A percentile compares a stretch with the other conserved stretches of the same genome.
These are phyloP conservation scores for Colletes gigas DNA, from an alignment of 1,140 invertebrate genomes.

Conservation along the genomic window DNA sequence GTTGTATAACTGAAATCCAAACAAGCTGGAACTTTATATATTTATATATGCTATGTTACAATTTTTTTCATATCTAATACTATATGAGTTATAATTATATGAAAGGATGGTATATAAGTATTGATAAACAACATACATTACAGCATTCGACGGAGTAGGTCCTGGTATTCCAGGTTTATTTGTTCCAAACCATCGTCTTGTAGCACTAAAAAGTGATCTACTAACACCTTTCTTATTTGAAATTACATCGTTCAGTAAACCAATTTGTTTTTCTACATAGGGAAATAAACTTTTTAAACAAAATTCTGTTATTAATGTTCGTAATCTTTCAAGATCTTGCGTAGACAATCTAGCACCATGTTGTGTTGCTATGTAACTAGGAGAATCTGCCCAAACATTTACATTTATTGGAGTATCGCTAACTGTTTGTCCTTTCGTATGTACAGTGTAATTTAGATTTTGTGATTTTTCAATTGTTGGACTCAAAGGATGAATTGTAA, in stretches of 20 bases:
- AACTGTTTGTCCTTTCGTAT: slow-evolving; percentile 68
- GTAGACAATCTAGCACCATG: slow-evolving; percentile 90
- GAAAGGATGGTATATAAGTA: not conserved
- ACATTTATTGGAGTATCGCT: slow-evolving; percentile 83
- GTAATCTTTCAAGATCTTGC: slow-evolving; percentile 92
- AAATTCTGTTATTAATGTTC: slow-evolving; percentile 94
- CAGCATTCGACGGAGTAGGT: slow-evolving; percentile 87
- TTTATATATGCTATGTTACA: slow-evolving; percentile 24
- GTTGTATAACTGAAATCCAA: slow-evolving; percentile 86
- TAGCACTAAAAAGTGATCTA: slow-evolving; percentile 94
- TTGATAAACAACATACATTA: slow-evolving; percentile 85
- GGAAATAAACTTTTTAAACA: slow-evolving; percentile 92
- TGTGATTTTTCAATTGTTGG: slow-evolving; percentile 80
- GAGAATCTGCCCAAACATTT: slow-evolving; percentile 83
- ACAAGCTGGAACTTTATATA: slow-evolving; percentile 43
- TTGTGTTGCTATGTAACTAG: slow-evolving; percentile 74
- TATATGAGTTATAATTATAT: not conserved
- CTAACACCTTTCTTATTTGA: slow-evolving; percentile 95
- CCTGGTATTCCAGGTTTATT: slow-evolving; percentile 88
- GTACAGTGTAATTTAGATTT: slow-evolving; percentile 53
- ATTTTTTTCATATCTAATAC: not conserved
- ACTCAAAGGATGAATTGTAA: slow-evolving; percentile 85
- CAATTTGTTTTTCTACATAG: slow-evolving; percentile 93
- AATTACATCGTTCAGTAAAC: slow-evolving; percentile 90
- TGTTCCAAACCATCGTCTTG: slow-evolving; percentile 96